A percentile compares a stretch with the other conserved stretches of the same genome.
These are phyloP conservation scores for Agonopterix heracliana DNA, from an alignment of 2,888 invertebrate species.

Conservation along the genomic window DNA sequence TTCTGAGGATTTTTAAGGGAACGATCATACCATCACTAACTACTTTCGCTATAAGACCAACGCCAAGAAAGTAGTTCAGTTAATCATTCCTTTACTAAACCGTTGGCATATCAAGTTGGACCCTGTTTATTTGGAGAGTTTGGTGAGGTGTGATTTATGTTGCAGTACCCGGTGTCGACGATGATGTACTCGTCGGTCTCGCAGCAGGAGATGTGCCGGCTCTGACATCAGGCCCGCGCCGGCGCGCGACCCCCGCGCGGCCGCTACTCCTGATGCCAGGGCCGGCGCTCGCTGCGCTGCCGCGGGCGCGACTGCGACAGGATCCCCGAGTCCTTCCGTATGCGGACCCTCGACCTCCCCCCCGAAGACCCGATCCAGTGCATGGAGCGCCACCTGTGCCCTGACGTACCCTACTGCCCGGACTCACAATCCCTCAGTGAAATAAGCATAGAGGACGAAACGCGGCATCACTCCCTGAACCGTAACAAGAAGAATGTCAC, in stretches of 20 bases:
- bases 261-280: conserved; percentile 64
- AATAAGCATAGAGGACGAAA: conserved; percentile 61
- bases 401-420: conserved; percentile 39
- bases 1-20: too few relatives aligned
- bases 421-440: conserved; percentile 64
- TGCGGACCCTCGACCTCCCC: conserved; percentile 45
- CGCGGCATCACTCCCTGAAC: conserved; percentile 51
- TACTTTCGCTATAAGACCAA: too few relatives aligned
- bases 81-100: too few relatives aligned
- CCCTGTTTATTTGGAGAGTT: too few relatives aligned
- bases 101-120: too few relatives aligned
- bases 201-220: conserved; percentile 81
- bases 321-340: conserved; percentile 36
- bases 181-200: conserved; percentile 80
- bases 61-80: too few relatives aligned
- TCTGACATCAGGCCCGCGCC: conserved; percentile 78
- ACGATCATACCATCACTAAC: too few relatives aligned
- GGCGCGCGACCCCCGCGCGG: conserved; percentile 51
- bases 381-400: conserved; percentile 36
- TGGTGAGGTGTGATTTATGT: not conserved
- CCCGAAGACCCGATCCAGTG: conserved; percentile 56
- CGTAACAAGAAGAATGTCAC: conserved; percentile 36
- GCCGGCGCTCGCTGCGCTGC: conserved; percentile 49
- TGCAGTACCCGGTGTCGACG: conserved; percentile 71
- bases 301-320: conserved; percentile 35